Percentiles rank a stretch among this genome's conserved stretches.
These are phyloP conservation scores for Sebastes aleutianus DNA, from an alignment of 2,797 vertebrate genomes.

Conservation along the genomic window DNA sequence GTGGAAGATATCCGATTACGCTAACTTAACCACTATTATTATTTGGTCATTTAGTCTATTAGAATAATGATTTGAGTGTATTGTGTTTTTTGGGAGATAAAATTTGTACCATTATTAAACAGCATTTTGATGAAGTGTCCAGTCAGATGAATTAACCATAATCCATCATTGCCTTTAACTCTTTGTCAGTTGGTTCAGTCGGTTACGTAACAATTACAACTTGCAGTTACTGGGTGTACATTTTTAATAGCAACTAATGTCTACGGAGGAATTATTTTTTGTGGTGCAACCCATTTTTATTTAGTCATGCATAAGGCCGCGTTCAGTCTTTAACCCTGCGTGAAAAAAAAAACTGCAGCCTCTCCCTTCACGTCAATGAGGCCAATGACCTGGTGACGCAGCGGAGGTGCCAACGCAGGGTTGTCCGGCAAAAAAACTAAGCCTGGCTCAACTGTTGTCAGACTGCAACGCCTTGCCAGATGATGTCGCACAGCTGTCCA, in stretches of 20 bases:
- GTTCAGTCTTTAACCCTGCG: neutral
- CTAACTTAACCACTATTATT: too few relatives aligned
- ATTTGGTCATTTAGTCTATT: too few relatives aligned
- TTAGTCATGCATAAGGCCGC: neutral
- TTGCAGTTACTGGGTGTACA: neutral
- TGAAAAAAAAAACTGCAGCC: neutral
- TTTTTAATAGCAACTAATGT: neutral
- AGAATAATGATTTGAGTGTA: too few relatives aligned
- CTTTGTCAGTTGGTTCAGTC: neutral
- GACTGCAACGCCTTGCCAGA: neutral
- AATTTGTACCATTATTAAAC: neutral
- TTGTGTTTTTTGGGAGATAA: too few relatives aligned
- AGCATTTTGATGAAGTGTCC: neutral
- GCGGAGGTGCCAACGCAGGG: neutral
- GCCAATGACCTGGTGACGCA: neutral
- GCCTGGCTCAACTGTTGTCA: neutral
- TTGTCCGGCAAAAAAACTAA: neutral
- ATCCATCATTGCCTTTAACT: neutral
- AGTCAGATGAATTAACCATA: neutral
- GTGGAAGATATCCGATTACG: too few relatives aligned
- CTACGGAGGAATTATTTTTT: neutral
- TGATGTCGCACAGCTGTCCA: neutral
- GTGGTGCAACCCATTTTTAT: neutral
- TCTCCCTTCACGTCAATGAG: neutral
- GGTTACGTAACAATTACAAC: neutral